phyloP scores from a whole-genome alignment of 1,140 invertebrate genomes.

The Carcinoscorpius rotundicauda region DNA sequence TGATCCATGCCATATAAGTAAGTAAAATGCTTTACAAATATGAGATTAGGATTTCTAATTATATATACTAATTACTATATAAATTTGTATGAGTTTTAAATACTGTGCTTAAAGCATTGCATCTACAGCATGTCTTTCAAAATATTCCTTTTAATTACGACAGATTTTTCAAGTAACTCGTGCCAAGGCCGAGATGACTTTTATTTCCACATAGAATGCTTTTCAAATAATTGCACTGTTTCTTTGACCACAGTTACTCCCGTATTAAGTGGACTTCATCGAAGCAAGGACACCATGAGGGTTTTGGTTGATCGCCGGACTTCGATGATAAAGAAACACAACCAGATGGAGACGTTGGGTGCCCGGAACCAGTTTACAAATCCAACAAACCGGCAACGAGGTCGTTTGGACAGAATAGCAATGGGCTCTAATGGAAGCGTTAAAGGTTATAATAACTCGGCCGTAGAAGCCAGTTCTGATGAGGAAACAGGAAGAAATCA shows the following conservation, averaged over 20 bases:
- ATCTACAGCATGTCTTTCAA: no score
- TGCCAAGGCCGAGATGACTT: no score
- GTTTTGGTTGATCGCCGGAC: constrained; percentile 71
- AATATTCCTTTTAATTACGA: no score
- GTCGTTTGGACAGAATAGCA: neutral
- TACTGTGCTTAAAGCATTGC: no score
- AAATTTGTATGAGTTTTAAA: no score
- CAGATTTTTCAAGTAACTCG: no score
- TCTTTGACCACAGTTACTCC: constrained; percentile 46
- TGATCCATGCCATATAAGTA: no score
- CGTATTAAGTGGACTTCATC: constrained; percentile 53
- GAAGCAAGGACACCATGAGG: constrained; percentile 58
- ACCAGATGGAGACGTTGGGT: constrained; percentile 82
- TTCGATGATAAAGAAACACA: constrained; percentile 54
- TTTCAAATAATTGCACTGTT: neutral
- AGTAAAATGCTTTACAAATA: no score
- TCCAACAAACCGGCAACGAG: neutral
- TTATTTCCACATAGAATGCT: neutral
- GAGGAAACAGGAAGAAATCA: constrained; percentile 12
- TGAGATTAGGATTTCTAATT: no score
- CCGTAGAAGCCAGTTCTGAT: constrained; percentile 10
- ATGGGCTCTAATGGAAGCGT: constrained; percentile 4
- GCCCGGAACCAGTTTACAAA: constrained; percentile 27
- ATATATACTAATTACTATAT: no score
- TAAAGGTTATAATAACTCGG: constrained; percentile 12